Percentiles rank a stretch among this genome's conserved stretches.
phyloP scores from a whole-genome alignment of 2,888 invertebrate genomes.

The Philereme vetulata region DNA sequence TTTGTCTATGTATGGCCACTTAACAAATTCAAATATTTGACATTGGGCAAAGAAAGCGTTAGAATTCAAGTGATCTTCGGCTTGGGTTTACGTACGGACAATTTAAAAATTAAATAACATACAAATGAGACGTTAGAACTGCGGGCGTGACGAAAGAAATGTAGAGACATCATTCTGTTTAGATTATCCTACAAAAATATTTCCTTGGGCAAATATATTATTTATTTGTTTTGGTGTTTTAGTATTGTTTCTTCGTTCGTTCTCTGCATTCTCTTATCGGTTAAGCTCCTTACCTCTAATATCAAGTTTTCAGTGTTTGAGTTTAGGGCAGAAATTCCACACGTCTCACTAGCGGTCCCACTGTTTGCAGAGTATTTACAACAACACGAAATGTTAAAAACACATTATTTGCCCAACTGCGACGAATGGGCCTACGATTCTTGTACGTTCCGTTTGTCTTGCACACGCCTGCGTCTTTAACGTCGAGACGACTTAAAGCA shows the following conservation, averaged over 20 bases:
- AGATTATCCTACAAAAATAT: neutral
- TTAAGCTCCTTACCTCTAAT: conserved; percentile 28
- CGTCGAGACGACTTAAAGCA: conserved; percentile 34
- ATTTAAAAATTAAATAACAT: conserved; percentile 80
- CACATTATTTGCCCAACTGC: conserved; percentile 82
- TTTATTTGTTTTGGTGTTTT: neutral
- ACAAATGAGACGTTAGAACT: conserved; percentile 76
- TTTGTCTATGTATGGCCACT: conserved; percentile 80
- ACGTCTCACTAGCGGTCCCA: conserved; percentile 60
- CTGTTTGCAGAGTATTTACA: conserved; percentile 82
- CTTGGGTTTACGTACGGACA: conserved; percentile 78
- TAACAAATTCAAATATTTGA: conserved; percentile 82
- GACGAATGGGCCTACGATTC: conserved; percentile 81
- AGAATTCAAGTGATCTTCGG: conserved; percentile 82
- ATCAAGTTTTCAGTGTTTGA: conserved; percentile 53
- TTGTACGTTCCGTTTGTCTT: conserved; percentile 74
- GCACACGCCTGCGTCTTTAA: conserved; percentile 75
- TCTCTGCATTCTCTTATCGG: conserved; percentile 12
- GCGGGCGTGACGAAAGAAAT: conserved; percentile 58
- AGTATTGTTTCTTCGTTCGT: neutral
- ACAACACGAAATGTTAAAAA: conserved; percentile 84
- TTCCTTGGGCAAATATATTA: neutral
- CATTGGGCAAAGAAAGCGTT: conserved; percentile 82
- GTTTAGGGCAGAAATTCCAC: conserved; percentile 69
- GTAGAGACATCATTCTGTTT: conserved; percentile 43